Evolutionary conservation across 2,113 vertebrate species (phyloP).

Genomic region (Dryoscopus gambensis): DNA sequence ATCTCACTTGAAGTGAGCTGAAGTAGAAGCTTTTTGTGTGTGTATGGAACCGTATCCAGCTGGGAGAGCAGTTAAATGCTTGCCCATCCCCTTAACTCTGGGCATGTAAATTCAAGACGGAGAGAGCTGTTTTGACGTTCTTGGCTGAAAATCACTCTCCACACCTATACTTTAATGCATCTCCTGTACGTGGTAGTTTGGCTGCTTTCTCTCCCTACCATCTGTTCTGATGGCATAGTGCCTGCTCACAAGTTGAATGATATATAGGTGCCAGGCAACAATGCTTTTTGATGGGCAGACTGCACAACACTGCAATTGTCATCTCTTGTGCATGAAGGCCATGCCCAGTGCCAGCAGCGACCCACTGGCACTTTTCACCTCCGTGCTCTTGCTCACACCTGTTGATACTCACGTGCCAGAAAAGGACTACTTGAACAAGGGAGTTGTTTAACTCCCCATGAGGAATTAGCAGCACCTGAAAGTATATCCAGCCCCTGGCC

Average conservation of each 20-base stretch:
- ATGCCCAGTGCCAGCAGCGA: constrained; percentile 51
- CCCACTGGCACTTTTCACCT: constrained; percentile 52
- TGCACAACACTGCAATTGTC: constrained; percentile 68
- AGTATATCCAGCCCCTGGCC: neutral
- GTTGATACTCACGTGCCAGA: constrained; percentile 70
- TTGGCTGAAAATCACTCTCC: constrained; percentile 62
- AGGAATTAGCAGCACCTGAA: neutral
- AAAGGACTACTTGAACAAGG: constrained; percentile 41
- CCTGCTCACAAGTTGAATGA: constrained; percentile 75
- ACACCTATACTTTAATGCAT: constrained; percentile 67
- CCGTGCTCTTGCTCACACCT: constrained; percentile 73
- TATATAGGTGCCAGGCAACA: constrained; percentile 78
- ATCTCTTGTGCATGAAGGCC: constrained; percentile 72
- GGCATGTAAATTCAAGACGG: constrained; percentile 59
- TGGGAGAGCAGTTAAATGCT: constrained; percentile 34
- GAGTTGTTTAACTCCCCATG: neutral
- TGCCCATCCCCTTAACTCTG: constrained; percentile 55
- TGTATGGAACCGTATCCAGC: neutral
- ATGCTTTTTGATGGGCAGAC: constrained; percentile 76
- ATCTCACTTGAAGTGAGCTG: constrained; percentile 60
- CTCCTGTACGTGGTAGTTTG: constrained; percentile 67
- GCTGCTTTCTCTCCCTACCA: constrained; percentile 69
- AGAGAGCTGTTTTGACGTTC: constrained; percentile 55
- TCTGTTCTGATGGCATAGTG: constrained; percentile 72
- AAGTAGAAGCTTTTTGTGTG: constrained; percentile 64